A percentile compares a stretch with the other conserved stretches of the same genome.
Evolutionary conservation across 2,113 vertebrate genomes (phyloP).

Genomic region (Pachycephala philippinensis): DNA sequence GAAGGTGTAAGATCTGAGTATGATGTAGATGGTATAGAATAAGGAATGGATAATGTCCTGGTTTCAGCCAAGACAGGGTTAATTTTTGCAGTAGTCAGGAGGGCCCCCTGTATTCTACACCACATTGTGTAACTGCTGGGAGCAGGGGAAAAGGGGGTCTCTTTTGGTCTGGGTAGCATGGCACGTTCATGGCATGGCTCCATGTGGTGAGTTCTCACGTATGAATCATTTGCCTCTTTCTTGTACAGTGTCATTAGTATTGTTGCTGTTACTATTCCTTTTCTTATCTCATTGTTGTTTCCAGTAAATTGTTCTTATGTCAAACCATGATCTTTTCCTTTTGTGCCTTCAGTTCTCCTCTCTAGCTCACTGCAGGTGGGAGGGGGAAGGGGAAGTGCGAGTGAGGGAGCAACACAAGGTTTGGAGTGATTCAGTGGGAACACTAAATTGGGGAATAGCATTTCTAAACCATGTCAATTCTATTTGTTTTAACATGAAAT

Average conservation of each 20-base stretch:
- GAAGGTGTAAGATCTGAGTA: neutral
- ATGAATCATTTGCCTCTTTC: neutral
- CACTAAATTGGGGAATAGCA: neutral
- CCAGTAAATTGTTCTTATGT: neutral
- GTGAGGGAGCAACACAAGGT: neutral
- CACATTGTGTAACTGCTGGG: neutral
- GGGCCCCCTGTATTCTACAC: neutral
- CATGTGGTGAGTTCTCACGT: fast-evolving
- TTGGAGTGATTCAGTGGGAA: neutral
- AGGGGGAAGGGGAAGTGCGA: neutral
- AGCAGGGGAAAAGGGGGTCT: neutral
- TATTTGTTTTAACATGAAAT: neutral
- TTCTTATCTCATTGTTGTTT: neutral
- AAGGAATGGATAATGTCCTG: neutral
- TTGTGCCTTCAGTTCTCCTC: neutral
- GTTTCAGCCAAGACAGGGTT: neutral
- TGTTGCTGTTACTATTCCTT: neutral
- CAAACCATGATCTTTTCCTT: neutral
- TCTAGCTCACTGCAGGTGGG: neutral
- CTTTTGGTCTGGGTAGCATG: neutral
- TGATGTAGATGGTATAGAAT: neutral
- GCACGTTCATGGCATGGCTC: neutral
- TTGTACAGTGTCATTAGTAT: neutral
- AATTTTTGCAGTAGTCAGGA: neutral
- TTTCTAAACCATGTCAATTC: neutral